These are phyloP conservation scores for Epicampocera succincta DNA, from an alignment of 2,888 invertebrate species.

Conservation along the genomic window DNA sequence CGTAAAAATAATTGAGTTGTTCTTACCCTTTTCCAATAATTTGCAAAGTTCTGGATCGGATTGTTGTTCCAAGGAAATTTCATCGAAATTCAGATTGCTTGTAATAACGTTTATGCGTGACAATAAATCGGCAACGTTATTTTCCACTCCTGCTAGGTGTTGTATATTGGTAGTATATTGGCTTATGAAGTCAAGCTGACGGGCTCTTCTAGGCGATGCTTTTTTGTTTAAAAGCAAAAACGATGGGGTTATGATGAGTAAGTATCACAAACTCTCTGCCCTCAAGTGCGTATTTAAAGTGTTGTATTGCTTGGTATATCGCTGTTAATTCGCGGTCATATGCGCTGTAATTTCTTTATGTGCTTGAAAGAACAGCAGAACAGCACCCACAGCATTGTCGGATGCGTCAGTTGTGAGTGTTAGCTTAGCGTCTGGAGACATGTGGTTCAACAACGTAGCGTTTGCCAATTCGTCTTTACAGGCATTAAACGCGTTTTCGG, in stretches of 20 bases:
- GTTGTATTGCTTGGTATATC: constrained; percentile 17
- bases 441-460: constrained; percentile 15
- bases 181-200: background rate
- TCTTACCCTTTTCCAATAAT: no score
- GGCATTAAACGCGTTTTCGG: constrained; percentile 6
- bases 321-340: constrained; percentile 11
- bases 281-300: constrained; percentile 10
- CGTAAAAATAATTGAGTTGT: no score
- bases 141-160: background rate
- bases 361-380: background rate
- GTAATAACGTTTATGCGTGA: background rate
- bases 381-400: constrained; percentile 5
- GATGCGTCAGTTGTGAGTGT: constrained; percentile 26
- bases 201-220: background rate
- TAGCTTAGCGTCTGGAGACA: constrained; percentile 17
- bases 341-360: background rate
- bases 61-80: no score
- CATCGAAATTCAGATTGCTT: background rate
- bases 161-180: background rate
- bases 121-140: background rate
- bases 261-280: no score
- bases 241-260: background rate
- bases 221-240: background rate
- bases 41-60: no score
- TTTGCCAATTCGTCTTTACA: constrained; percentile 19